Percentiles rank a stretch among this genome's conserved stretches.
Conservation (phyloP, 2,797 vertebrate species). For the Kryptopterus vitreolus region DNA sequence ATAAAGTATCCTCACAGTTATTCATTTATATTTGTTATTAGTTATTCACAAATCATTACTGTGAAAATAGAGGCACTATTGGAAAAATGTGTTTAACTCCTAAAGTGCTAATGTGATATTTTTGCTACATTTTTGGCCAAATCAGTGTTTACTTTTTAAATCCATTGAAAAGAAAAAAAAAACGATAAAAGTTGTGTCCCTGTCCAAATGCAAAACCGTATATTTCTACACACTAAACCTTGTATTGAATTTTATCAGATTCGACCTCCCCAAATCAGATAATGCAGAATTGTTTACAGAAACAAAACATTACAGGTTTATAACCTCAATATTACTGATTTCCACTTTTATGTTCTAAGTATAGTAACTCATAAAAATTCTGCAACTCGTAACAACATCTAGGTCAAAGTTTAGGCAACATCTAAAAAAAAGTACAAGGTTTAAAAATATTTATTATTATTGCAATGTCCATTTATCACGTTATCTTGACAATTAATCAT, state of each 20-base stretch:
- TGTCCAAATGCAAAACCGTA: background rate
- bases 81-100: background rate
- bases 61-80: background rate
- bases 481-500: conserved; percentile 39
- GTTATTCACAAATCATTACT: too few relatives aligned
- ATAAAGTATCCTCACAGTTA: background rate
- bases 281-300: conserved; percentile 14
- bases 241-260: conserved; percentile 10
- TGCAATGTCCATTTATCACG: conserved; percentile 24
- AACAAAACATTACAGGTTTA: background rate
- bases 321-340: background rate
- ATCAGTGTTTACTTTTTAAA: too few relatives aligned
- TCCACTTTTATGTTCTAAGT: background rate
- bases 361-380: background rate
- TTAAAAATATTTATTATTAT: background rate
- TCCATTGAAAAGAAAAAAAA: background rate
- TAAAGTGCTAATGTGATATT: background rate
- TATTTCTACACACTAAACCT: background rate
- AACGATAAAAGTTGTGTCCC: background rate
- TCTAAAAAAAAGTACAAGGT: background rate
- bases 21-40: too few relatives aligned
- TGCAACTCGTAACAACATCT: conserved; percentile 13
- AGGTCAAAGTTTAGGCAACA: conserved; percentile 1
- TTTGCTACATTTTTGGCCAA: background rate
- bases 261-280: conserved; percentile 19